Evolutionary conservation across 2,797 vertebrate species (phyloP).

Genomic region (Periparus ater): DNA sequence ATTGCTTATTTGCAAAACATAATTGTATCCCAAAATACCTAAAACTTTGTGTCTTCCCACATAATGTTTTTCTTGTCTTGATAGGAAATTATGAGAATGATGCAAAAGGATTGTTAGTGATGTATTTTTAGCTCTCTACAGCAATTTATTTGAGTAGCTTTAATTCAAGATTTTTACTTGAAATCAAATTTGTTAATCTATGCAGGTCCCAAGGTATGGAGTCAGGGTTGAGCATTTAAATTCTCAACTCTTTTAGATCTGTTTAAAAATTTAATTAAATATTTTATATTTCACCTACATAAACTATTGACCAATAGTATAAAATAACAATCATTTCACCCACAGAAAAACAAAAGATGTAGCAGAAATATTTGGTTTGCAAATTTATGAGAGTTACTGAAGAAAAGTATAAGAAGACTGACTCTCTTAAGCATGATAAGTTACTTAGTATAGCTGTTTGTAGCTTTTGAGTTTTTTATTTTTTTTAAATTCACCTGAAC

Average conservation of each 20-base stretch:
- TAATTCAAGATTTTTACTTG: not conserved
- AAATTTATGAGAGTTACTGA: not conserved
- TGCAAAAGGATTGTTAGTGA: not conserved
- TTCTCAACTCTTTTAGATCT: not conserved
- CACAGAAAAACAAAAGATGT: not conserved
- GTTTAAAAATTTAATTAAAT: not conserved
- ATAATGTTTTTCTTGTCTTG: not conserved
- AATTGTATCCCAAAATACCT: not conserved
- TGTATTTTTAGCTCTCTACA: not conserved
- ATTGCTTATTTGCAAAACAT: not conserved
- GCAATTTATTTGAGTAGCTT: not conserved
- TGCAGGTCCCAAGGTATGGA: not conserved
- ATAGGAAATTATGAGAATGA: not conserved
- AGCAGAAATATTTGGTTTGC: not conserved
- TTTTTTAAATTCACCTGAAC: not conserved
- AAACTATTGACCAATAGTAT: not conserved
- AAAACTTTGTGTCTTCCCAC: not conserved
- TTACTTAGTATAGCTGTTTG: not conserved
- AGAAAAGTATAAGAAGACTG: not conserved
- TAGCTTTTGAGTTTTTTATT: not conserved
- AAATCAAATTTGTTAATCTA: not conserved
- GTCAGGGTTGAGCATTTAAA: not conserved
- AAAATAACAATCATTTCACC: not conserved
- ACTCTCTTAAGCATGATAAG: not conserved
- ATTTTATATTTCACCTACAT: not conserved